Conservation (phyloP, 2,113 vertebrate species). For the Corydoras sp. region DNA sequence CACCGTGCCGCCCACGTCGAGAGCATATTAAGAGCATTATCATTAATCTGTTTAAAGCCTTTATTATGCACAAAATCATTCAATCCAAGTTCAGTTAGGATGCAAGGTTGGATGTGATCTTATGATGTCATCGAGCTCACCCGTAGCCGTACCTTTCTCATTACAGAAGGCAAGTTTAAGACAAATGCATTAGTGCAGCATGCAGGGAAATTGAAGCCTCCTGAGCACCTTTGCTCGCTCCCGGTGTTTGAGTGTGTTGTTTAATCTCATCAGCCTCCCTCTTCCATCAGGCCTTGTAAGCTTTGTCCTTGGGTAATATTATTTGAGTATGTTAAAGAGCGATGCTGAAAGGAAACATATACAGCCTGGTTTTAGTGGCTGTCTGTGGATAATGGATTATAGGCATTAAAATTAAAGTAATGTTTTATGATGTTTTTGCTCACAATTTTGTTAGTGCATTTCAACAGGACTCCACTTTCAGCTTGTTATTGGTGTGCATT, state of each 20-base stretch:
- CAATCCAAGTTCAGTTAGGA: too few relatives aligned
- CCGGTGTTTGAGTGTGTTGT: slow-evolving; percentile 23
- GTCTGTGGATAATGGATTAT: not conserved
- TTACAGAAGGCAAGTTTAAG: slow-evolving; percentile 3
- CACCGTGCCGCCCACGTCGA: too few relatives aligned
- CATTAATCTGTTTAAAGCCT: too few relatives aligned
- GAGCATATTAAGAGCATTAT: too few relatives aligned
- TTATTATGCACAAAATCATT: too few relatives aligned
- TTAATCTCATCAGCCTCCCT: slow-evolving; percentile 3
- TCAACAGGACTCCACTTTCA: too few relatives aligned
- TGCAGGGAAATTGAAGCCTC: slow-evolving; percentile 35
- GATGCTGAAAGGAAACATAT: not conserved
- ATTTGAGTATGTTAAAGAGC: not conserved
- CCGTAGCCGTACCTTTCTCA: slow-evolving; percentile 5
- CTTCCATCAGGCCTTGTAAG: slow-evolving; percentile 4
- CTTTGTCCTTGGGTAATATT: slow-evolving; percentile 22
- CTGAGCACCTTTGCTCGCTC: slow-evolving; percentile 21
- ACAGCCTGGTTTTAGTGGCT: not conserved
- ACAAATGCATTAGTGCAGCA: slow-evolving; percentile 31
- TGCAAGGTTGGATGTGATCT: not conserved
- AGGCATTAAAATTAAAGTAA: not conserved
- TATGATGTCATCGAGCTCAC: not conserved
- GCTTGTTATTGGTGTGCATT: too few relatives aligned
- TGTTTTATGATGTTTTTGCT: not conserved
- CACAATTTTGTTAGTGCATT: not conserved